Base-by-base conservation (phyloP, 1,140 invertebrate genomes). In the Heliconius congener region DNA sequence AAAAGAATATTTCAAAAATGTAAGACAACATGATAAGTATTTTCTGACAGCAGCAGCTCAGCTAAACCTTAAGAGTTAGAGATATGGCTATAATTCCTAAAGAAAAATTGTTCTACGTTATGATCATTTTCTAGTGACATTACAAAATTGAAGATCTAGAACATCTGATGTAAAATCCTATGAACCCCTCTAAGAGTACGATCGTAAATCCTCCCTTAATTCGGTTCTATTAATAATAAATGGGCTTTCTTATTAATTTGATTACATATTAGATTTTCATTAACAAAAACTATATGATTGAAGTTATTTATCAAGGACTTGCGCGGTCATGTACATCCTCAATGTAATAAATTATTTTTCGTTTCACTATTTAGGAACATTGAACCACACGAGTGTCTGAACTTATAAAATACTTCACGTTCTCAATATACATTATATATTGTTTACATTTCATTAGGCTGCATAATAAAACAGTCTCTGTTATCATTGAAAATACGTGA, bases 401-500 rank as follows among this genome's bases (percentile, higher is more conserved):
- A 66, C 60, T 66, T 66, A 66, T 66, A 71, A 37, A 76, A 23
- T 57, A 42, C 60, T 50, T 46, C 78, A 74, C 78, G 78, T 79
- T 37, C 70, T 52, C 23, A 57, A 42, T 79, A 72, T 57, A 70
- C 60, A 76, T 70, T 70, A 76, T 70, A 71, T 42, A 50, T 76
- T 76, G 78, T 75, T 71, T 79, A 76, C 73, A 79, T 71, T 46
- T 71, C 73, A 75, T 79, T 76, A 75, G 72, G 50, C 50, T 52
- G 50, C 60, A 39, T 57, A 34, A 71, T 76, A 71, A 79, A 77
- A 37, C 30, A 74, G 73, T 71, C 57, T 74, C 34, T 50, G 78
- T 79, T 79, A 71, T 76, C 78, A 79, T 79, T 79, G 78, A 76
- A 52, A 79, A 71, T 13, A 76, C 74, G 78, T 79, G 78, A 76